Percentiles rank a stretch among this genome's conserved stretches.
Evolutionary conservation across 2,113 vertebrate genomes (phyloP).

Genomic region (Otocyon megalotis): DNA sequence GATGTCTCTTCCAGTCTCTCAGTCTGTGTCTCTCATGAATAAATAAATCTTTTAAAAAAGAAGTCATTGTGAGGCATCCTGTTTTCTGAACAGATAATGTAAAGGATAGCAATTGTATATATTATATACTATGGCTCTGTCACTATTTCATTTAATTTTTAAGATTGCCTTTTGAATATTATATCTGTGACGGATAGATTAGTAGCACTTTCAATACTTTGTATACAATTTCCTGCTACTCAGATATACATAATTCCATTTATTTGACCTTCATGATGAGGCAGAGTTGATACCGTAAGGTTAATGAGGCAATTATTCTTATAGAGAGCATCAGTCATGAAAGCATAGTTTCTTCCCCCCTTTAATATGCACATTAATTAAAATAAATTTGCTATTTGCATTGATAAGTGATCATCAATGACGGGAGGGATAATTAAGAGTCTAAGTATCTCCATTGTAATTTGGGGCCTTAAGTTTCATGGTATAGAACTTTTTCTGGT

Average conservation of each 20-base stretch:
- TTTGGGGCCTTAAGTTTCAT: not conserved
- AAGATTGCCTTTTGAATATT: not conserved
- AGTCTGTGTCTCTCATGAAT: no score
- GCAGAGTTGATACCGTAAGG: conserved; percentile 78
- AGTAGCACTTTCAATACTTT: conserved; percentile 29
- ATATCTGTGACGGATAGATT: not conserved
- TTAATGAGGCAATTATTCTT: conserved; percentile 85
- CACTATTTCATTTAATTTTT: conserved; percentile 28
- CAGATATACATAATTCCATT: conserved; percentile 76
- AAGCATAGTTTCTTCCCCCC: conserved; percentile 75
- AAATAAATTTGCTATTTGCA: conserved; percentile 78
- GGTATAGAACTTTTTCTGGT: not conserved
- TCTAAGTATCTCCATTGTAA: not conserved
- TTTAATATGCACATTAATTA: conserved; percentile 82
- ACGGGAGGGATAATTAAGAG: conserved; percentile 70
- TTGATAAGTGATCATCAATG: conserved; percentile 78
- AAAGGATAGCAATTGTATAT: not conserved
- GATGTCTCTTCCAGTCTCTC: no score
- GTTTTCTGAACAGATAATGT: not conserved
- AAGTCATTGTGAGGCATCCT: not conserved
- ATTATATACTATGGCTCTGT: not conserved
- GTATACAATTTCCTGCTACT: conserved; percentile 61
- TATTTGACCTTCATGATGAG: conserved; percentile 83
- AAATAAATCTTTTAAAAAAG: no score
- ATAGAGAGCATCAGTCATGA: conserved; percentile 79